Base-by-base conservation (phyloP, 2,113 vertebrate genomes). In the Microtus oregoni region DNA sequence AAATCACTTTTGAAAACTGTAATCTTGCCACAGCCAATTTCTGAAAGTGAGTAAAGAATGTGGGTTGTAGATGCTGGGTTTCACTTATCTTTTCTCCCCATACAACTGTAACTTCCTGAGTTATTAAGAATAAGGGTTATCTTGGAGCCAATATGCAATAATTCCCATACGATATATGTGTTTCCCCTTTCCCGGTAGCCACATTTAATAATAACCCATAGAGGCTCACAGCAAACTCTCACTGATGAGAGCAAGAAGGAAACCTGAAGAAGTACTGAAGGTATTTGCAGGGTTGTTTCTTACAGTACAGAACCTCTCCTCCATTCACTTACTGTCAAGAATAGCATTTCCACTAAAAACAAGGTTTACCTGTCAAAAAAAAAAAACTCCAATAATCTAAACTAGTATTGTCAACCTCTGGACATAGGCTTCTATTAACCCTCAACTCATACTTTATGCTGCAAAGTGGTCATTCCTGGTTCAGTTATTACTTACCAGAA, bases 1-100 rank as follows among this genome's bases (percentile, higher is more conserved):
- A 35, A 82, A 61, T 12, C 55, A 73, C 28, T 79, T 89, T 90
- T 95, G 79, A 61, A 93, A 94, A 95, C 77, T 78, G 47, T 55
- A 52, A 52, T 83, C 32, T 90, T 90, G 38, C 75, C 68, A 87
- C 47, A 89, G 52, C 67, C 67, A 70, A 72, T 96, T 90, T 76
- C 87, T 91, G n/a, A 95, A 85, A 76, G 14, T 75, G 41, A 89
- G 50, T 50, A 81, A 93, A 93, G 26, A 89, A 65, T 32, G 14
- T 81, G 2, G 5, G 11, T 44, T 15, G 20, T 55, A 2, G 72
- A 63, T 72, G 86, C 41, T n/a, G 26, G 67, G 73, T 81, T 67
- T 81, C n/a, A 15, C 73, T 73, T 83, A 65, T 61, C 68, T 92
- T 78, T 12, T 32, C 11, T 12, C 63, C n/a, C 41, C 61, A 44